Base-by-base conservation (phyloP, 2,888 invertebrate genomes). In the Pammene fasciana region DNA sequence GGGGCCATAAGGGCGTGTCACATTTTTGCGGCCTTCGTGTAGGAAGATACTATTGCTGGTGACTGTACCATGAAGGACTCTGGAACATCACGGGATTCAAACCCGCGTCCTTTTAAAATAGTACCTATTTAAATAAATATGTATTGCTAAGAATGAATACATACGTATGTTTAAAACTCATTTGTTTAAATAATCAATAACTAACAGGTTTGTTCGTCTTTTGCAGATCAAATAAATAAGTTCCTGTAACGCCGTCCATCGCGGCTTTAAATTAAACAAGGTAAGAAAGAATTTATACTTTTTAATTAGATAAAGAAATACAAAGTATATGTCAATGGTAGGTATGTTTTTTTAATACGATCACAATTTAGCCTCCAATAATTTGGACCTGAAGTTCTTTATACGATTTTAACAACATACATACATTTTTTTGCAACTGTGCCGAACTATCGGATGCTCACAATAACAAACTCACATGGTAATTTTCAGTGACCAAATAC, bases 181-280 rank as follows among this genome's bases (percentile, higher is more conserved):
- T 26, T 26, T 26, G 4, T 26, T 26, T 26, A 26, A 26, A 26
- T 26, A 38, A 38, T 38, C 5, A 26, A 26, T 38, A 38, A 57
- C 11, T 57, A 50, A 18, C 2, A 16, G 59, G 67, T 52, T 64
- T 36, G 62, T 38, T 64, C 70, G 76, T 76, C 79, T 82, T 79
- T 89, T 88, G 68, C 90, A 91, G 91, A 86, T 89, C 75, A 72
- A 82, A 79, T 85, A 81, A 83, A 79, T 85, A 81, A 88, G 89
- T 89, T 89, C 90, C 90, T 90, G 85, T 81, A 76, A 80, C 83
- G 88, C 86, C 88, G 87, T 87, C 86, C 84, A 78, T 78, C 81
- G 80, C 85, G 88, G 86, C 86, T 85, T 82, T 82, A 82, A 82
- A 82, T 79, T 83, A 83, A 85, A 84, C 83, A 88, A 88, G 68